Evolutionary conservation across 2,888 invertebrate species (phyloP), one percentile per base, ranked within the genome.

Genomic region (Pandemis heparana): DNA sequence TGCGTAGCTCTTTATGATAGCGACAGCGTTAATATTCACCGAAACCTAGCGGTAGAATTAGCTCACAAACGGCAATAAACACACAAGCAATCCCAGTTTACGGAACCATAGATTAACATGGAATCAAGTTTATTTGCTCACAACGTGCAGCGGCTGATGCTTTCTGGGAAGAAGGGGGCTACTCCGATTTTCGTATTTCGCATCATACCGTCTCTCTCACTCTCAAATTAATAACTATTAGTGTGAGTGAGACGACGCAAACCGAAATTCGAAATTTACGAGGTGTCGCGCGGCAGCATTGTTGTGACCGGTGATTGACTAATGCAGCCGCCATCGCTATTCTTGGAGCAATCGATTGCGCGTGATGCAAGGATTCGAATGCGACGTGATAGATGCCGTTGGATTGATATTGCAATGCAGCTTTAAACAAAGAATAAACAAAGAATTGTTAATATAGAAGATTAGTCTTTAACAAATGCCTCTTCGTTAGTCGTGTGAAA

Each of bases 271-370:
- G 23, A 32, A 32, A 32, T 4, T 32, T 4, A 38, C 65, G 18
- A 48, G 65, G 51, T 65, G 65, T 65, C 65, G 53, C 77, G 71
- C 74, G 62, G 68, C 70, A 71, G 80, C 79, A 79, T 79, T 92
- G 92, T 92, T 92, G 88, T 92, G 93, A 92, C 90, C 86, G 89
- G 84, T 92, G 93, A 93, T 90, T 90, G 92, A 92, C 90, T 85
- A 85, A 87, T 86, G 90, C 85, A 86, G 88, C 86, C 85, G 84
- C 53, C 65, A 51, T 46, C n/a, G 72, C 68, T 72, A 72, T 72
- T 72, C 68, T 72, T 12, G 56, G 66, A 67, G 41, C 48, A 4
- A 51, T 65, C 65, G 18, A 64, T 60, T 12, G 23, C 56, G 12
- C 56, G 43, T 14, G 5, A 46, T 63, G 12, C 23, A 7, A 32